These are phyloP conservation scores for Adelosebastes latens DNA, from an alignment of 2,797 vertebrate genomes.

Conservation along the genomic window DNA sequence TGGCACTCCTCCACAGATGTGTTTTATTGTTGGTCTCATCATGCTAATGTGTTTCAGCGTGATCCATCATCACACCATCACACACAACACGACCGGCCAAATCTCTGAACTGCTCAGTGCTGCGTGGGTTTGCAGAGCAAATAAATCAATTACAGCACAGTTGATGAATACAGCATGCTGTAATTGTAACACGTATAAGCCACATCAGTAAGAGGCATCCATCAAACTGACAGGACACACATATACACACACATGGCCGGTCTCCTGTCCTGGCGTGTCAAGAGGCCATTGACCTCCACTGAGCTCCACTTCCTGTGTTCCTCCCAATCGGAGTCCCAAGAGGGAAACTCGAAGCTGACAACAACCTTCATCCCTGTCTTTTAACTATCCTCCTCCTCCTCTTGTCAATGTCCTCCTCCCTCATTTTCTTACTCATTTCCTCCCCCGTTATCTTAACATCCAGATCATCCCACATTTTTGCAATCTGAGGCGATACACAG, in stretches of 20 bases:
- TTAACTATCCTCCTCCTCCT: constrained; percentile 42
- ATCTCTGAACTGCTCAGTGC: constrained; percentile 20
- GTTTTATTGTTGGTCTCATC: constrained; percentile 41
- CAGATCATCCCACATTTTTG: constrained; percentile 4
- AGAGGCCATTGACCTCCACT: constrained; percentile 73
- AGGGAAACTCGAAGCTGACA: constrained; percentile 56
- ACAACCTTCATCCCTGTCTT: constrained; percentile 48
- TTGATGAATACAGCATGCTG: constrained; percentile 64
- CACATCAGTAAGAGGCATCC: constrained; percentile 46
- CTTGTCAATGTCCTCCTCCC: constrained; percentile 41
- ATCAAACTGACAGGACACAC: constrained; percentile 51
- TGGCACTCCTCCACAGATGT: constrained; percentile 21
- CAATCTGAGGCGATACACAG: neutral
- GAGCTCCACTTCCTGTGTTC: constrained; percentile 70
- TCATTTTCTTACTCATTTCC: constrained; percentile 60
- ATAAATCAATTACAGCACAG: constrained; percentile 58
- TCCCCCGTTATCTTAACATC: constrained; percentile 35
- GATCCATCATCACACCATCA: constrained; percentile 51
- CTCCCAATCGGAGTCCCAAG: constrained; percentile 36
- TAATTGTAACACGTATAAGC: constrained; percentile 44
- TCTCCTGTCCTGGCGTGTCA: constrained; percentile 65
- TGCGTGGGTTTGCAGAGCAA: constrained; percentile 23
- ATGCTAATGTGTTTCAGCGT: constrained; percentile 49
- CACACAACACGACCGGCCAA: constrained; percentile 24
- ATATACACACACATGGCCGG: constrained; percentile 22